Evolutionary conservation across 2,797 vertebrate genomes (phyloP).

Genomic region (Cyclopterus lumpus): DNA sequence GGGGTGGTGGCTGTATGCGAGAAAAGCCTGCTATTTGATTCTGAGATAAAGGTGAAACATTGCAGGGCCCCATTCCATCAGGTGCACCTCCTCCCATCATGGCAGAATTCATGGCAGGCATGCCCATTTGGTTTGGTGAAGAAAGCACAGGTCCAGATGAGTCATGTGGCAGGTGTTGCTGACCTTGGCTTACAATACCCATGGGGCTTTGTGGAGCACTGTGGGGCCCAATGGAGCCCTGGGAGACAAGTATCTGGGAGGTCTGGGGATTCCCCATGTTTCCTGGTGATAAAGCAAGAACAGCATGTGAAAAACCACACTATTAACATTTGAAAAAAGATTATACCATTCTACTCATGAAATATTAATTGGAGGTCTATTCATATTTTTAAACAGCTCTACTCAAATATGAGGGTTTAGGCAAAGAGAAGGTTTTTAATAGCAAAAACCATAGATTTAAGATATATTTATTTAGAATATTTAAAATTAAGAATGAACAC

Average conservation of each 20-base stretch:
- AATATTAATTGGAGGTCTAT: neutral
- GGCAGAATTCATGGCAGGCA: conserved; percentile 88
- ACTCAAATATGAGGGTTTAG: neutral
- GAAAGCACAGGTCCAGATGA: conserved; percentile 87
- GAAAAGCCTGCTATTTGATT: conserved; percentile 89
- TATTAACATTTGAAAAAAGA: neutral
- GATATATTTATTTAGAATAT: too few relatives aligned
- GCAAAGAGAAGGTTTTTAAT: neutral
- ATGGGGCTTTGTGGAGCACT: conserved; percentile 92
- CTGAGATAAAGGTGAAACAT: conserved; percentile 89
- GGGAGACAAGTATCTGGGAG: conserved; percentile 80
- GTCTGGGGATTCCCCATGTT: conserved; percentile 86
- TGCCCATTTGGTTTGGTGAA: conserved; percentile 91
- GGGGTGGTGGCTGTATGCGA: conserved; percentile 88
- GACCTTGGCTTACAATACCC: conserved; percentile 90
- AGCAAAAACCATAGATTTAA: neutral
- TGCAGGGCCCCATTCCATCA: conserved; percentile 88
- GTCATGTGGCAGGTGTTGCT: conserved; percentile 92
- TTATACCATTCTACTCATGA: neutral
- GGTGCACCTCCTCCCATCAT: conserved; percentile 85
- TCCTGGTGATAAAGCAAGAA: conserved; percentile 73
- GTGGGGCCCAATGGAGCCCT: conserved; percentile 81
- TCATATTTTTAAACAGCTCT: neutral
- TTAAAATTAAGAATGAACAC: neutral
- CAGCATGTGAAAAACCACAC: conserved; percentile 6